Conservation (phyloP, 35 echinoderm and acorn worm species). For the Eucidaris tribuloides region DNA sequence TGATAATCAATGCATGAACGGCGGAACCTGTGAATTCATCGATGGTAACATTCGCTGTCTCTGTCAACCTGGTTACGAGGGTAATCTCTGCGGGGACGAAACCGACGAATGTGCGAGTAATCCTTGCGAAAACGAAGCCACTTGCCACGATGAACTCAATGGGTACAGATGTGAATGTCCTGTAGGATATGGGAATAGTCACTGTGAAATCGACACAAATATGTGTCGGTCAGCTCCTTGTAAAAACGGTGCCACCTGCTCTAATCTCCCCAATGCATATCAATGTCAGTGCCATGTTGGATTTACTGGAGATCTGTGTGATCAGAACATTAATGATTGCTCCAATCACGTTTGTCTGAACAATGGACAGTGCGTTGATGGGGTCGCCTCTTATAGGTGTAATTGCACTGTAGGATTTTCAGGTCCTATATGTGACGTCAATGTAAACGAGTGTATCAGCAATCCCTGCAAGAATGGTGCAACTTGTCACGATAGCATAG, state of each 20-base stretch:
- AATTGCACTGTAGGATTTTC: not conserved
- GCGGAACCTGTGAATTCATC: not conserved
- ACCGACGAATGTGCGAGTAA: conserved; percentile 23
- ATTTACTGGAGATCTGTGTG: conserved; percentile 36
- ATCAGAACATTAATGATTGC: conserved; percentile 25
- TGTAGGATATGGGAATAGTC: conserved; percentile 1
- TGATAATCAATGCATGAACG: not conserved
- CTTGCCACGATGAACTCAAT: conserved; percentile 33
- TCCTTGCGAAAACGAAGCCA: conserved; percentile 40
- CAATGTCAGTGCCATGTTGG: conserved; percentile 34
- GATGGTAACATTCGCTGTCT: not conserved
- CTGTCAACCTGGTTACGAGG: conserved; percentile 12
- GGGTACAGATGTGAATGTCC: conserved; percentile 26
- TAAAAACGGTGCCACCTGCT: not conserved
- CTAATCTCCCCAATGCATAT: not conserved
- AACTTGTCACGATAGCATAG: conserved; percentile 44
- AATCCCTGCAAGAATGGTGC: conserved; percentile 80
- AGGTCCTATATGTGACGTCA: not conserved
- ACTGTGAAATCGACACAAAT: conserved; percentile 34
- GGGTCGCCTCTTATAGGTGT: not conserved
- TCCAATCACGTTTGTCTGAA: not conserved
- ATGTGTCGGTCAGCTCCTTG: not conserved
- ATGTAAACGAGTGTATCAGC: conserved; percentile 62
- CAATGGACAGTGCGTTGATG: not conserved
- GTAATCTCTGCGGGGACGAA: conserved; percentile 18